Percentiles rank a stretch among this genome's conserved stretches.
phyloP scores from a whole-genome alignment of 2,113 vertebrate genomes.

The Bubalus kerabau region DNA sequence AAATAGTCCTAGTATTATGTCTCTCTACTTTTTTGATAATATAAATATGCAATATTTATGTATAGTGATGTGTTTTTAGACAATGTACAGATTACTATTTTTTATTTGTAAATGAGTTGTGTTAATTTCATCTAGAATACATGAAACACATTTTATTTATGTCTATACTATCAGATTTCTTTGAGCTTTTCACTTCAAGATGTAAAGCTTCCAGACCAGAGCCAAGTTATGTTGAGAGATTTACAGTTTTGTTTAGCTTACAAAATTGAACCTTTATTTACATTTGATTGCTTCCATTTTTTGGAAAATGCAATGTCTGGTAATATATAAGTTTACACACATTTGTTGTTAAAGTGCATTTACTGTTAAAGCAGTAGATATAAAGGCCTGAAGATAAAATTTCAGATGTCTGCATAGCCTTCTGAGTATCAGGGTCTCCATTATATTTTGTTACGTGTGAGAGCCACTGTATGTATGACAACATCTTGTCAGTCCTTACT shows the following conservation, averaged over 20 bases:
- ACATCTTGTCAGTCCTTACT: not conserved
- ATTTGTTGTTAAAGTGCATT: not conserved
- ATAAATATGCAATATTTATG: not conserved
- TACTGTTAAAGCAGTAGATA: not conserved
- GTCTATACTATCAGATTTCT: not conserved
- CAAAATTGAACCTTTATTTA: constrained; percentile 1
- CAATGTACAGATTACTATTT: not conserved
- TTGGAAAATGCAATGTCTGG: not conserved
- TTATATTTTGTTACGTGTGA: not conserved
- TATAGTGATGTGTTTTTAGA: not conserved
- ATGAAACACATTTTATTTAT: not conserved
- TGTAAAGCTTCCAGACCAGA: not conserved
- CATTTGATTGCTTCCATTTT: not conserved
- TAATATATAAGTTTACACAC: not conserved
- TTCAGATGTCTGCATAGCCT: not conserved
- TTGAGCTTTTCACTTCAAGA: not conserved
- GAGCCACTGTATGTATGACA: not conserved
- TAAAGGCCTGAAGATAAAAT: not conserved
- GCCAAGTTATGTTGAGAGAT: not conserved
- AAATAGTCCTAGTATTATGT: not conserved
- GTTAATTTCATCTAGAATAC: not conserved
- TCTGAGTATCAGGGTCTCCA: not conserved
- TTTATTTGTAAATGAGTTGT: constrained; percentile 9
- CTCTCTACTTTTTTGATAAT: not conserved
- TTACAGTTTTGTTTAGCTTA: not conserved